Evolutionary conservation across 1,140 invertebrate genomes (phyloP), one percentile per base, ranked within the genome.

Genomic region (Drosophila ficusphila): DNA sequence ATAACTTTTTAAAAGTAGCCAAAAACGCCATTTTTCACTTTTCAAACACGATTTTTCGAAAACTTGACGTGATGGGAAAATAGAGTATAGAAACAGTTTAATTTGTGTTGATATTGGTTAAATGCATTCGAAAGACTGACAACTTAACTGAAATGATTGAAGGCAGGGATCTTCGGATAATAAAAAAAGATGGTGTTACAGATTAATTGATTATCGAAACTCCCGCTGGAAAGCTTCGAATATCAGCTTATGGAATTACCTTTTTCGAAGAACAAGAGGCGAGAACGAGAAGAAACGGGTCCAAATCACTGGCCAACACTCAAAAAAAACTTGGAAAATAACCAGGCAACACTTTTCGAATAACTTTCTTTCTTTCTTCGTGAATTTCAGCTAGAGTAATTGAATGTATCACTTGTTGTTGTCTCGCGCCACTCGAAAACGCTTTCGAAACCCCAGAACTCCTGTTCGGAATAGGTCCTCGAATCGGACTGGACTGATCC

Each of bases 291-390:
- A 8, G 23, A 34, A 18, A 31, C 2, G 4, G 29, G 14, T 42
- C 25, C 27, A 11, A 67, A 42, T 31, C 60, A 65, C 60, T 51
- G 60, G 60, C 34, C 38, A 34, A 33, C 64, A 67, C 64, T 67
- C 27, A 36, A 67, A 67, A 67, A 67, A 67, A 67, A 67, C 27
- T 51, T 29, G 25, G 33, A 25, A 62, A 65, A 34, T 23, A 58
- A 51, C 14, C 31, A 34, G 36, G 16, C 49, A 44, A 21, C 27
- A 42, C 47, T 42, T 12, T 41, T 19, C 19, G 12, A 58, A 25
- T 36, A 49, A 25, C 31, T 31, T 25, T 18, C 14, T 14, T 6
- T 12, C 3, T 9, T 21, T n/a, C n/a, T n/a, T n/a, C n/a, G n/a
- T 4, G 23, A 27, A 19, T 29, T 23, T 12, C 23, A 21, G 19